These are phyloP conservation scores for Rallus crepitans DNA, from an alignment of 2,797 vertebrate genomes.

Conservation along the genomic window DNA sequence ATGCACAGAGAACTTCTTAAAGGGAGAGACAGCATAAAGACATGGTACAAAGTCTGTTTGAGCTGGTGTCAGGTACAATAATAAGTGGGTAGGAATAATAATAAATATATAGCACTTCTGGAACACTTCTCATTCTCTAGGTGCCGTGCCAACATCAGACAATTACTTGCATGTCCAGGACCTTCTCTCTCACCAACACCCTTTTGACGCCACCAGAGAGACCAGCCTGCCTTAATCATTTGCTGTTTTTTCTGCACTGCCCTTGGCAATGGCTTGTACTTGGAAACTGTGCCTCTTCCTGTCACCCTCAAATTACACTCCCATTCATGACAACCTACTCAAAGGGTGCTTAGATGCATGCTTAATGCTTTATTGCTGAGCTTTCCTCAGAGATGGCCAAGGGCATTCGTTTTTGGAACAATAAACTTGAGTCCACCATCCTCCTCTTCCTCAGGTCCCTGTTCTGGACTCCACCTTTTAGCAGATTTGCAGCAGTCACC, in stretches of 20 bases:
- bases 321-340: slow-evolving; percentile 3
- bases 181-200: neutral
- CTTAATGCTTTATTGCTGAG: neutral
- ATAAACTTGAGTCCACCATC: neutral
- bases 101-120: neutral
- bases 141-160: neutral
- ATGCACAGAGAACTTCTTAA: neutral
- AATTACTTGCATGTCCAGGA: slow-evolving; percentile 4
- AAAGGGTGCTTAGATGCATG: neutral
- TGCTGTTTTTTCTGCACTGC: neutral
- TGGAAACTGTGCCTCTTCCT: neutral
- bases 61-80: slow-evolving; percentile 25
- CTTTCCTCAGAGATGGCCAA: neutral
- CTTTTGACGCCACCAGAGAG: neutral
- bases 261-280: neutral
- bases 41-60: neutral
- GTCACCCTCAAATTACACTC: slow-evolving; percentile 35
- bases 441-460: neutral
- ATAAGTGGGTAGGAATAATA: slow-evolving; percentile 36
- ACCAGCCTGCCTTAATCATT: neutral
- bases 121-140: slow-evolving; percentile 3
- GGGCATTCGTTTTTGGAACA: neutral
- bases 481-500: neutral
- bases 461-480: neutral
- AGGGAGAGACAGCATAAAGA: neutral